A percentile compares a stretch with the other conserved stretches of the same genome.
Evolutionary conservation across 2,888 invertebrate genomes (phyloP).

Genomic region (Campopleginae sp.): DNA sequence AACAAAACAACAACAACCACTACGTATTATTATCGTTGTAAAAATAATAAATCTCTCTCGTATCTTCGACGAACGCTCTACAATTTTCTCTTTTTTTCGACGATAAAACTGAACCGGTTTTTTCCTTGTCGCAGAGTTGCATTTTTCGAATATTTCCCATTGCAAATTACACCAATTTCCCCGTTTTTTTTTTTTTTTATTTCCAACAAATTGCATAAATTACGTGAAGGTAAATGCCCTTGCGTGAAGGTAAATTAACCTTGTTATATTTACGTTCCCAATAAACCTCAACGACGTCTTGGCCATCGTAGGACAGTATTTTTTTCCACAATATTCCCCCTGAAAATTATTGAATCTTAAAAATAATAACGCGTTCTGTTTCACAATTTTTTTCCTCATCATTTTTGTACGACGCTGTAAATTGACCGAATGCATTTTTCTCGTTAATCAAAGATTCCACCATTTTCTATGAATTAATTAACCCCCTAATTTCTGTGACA

Average conservation of each 20-base stretch:
- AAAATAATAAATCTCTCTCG: constrained; percentile 24
- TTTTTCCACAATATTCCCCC: neutral
- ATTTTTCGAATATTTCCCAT: neutral
- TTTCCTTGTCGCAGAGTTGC: neutral
- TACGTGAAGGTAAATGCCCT: neutral
- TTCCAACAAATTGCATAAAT: constrained; percentile 1
- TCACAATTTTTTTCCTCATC: neutral
- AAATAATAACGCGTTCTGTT: neutral
- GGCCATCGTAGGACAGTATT: neutral
- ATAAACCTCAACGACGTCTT: neutral
- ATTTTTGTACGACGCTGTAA: neutral
- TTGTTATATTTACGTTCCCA: neutral
- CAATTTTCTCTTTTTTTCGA: constrained; percentile 2
- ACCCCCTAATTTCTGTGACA: neutral
- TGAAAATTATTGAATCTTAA: neutral
- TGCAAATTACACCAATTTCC: neutral
- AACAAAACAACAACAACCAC: neutral
- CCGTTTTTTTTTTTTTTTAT: neutral
- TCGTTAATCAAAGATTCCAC: neutral
- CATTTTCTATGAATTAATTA: neutral
- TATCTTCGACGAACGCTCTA: neutral
- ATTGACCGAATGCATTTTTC: neutral
- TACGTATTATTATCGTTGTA: constrained; percentile 16
- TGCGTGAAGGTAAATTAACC: neutral
- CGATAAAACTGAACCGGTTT: neutral